A percentile compares a stretch with the other conserved stretches of the same genome.
Evolutionary conservation across 2,113 vertebrate genomes (phyloP).

Genomic region (Greenwoodochromis staneri): DNA sequence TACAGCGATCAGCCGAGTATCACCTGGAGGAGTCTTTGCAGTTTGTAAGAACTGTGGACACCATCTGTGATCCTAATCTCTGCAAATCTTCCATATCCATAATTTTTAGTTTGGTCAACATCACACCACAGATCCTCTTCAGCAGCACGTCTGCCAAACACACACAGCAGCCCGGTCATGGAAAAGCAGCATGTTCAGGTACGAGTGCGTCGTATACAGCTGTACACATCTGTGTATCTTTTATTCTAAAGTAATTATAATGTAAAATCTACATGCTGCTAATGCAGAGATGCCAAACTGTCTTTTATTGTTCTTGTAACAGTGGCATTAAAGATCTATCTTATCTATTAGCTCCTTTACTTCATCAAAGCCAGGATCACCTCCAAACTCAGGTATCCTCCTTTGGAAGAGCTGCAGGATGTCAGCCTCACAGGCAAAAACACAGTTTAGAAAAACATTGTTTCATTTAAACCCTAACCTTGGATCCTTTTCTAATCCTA

Average conservation of each 20-base stretch:
- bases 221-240: not conserved
- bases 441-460: not conserved
- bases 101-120: not conserved
- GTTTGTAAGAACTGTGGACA: not conserved
- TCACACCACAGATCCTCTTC: not conserved
- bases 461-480: not conserved
- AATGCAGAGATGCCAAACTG: not conserved
- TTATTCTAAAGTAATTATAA: not conserved
- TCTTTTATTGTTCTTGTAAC: not conserved
- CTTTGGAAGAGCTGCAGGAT: not conserved
- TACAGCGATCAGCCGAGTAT: not conserved
- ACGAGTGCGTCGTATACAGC: fast-evolving
- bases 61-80: not conserved
- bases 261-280: not conserved
- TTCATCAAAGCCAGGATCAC: not conserved
- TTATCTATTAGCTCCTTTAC: not conserved
- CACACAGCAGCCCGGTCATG: not conserved
- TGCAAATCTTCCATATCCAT: not conserved
- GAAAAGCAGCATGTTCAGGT: not conserved
- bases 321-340: not conserved
- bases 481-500: not conserved
- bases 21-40: not conserved
- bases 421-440: not conserved
- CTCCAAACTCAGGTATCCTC: not conserved
- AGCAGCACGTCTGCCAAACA: not conserved